A percentile compares a stretch with the other conserved stretches of the same genome.
These are phyloP conservation scores for Ibidorhyncha struthersii DNA, from an alignment of 2,113 vertebrate species.

Conservation along the genomic window DNA sequence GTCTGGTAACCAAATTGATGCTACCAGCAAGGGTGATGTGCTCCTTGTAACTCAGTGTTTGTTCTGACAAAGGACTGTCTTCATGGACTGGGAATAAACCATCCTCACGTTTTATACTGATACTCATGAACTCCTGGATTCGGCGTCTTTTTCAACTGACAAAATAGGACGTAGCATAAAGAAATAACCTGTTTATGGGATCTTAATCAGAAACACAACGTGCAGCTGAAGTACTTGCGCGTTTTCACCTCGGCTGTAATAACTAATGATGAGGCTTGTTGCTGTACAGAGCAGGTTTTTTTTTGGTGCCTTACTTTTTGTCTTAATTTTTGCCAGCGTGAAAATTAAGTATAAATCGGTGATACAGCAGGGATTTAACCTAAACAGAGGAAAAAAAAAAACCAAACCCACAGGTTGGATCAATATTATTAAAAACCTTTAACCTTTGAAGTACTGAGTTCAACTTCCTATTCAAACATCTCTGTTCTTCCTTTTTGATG, in stretches of 20 bases:
- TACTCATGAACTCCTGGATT: constrained; percentile 49
- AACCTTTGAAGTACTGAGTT: constrained; percentile 76
- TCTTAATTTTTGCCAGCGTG: constrained; percentile 82
- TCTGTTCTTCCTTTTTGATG: constrained; percentile 77
- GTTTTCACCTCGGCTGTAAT: constrained; percentile 47
- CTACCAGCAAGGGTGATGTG: constrained; percentile 54
- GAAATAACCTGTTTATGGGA: constrained; percentile 61
- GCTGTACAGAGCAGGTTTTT: constrained; percentile 73
- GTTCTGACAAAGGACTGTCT: constrained; percentile 61
- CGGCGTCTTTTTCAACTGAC: constrained; percentile 43
- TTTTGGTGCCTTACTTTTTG: constrained; percentile 83
- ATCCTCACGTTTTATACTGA: background rate
- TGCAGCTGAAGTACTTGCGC: constrained; percentile 42
- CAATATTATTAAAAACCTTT: constrained; percentile 74
- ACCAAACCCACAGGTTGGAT: constrained; percentile 70
- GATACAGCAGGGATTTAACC: constrained; percentile 81
- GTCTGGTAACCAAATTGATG: constrained; percentile 66
- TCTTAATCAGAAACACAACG: background rate
- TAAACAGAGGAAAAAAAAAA: constrained; percentile 61
- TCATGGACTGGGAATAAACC: constrained; percentile 43
- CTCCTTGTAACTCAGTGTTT: constrained; percentile 49
- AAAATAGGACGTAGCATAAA: constrained; percentile 51
- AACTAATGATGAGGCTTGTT: constrained; percentile 58
- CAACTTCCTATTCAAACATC: constrained; percentile 76
- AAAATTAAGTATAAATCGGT: constrained; percentile 80